Evolutionary conservation across 2,888 invertebrate genomes (phyloP).

Genomic region (Plutella xylostella): DNA sequence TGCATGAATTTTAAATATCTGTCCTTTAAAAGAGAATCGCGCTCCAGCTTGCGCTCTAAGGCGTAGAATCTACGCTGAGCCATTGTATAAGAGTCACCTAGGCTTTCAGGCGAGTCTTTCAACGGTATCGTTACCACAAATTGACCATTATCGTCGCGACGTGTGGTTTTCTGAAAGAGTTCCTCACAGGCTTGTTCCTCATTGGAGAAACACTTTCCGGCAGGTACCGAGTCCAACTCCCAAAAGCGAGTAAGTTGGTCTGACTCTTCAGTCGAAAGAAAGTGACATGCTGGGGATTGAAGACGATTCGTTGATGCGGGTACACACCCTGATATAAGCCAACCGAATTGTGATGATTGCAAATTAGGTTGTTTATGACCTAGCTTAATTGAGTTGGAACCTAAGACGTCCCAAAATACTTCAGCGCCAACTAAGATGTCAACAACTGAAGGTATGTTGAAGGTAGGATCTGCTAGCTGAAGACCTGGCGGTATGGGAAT

Average conservation of each 20-base stretch:
- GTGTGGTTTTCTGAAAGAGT: conserved; percentile 13
- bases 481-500: neutral
- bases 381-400: conserved; percentile 13
- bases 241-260: conserved; percentile 17
- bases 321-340: conserved; percentile 18
- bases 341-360: conserved; percentile 19
- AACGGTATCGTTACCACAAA: conserved; percentile 20
- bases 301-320: neutral
- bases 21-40: conserved; percentile 10
- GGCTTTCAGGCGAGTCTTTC: conserved; percentile 10
- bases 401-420: conserved; percentile 18
- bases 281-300: conserved; percentile 17
- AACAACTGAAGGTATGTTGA: conserved; percentile 16
- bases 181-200: conserved; percentile 19
- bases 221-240: conserved; percentile 18
- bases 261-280: conserved; percentile 6
- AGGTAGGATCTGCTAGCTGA: conserved; percentile 19
- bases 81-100: conserved; percentile 20
- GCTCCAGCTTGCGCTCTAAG: conserved; percentile 12
- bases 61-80: conserved; percentile 18
- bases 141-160: conserved; percentile 14
- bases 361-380: conserved; percentile 19
- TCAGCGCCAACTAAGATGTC: conserved; percentile 20
- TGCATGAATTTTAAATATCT: conserved; percentile 13
- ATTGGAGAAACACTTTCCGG: conserved; percentile 5